These are phyloP conservation scores for Latrodectus geometricus DNA, from an alignment of 1,140 invertebrate genomes.

Conservation along the genomic window DNA sequence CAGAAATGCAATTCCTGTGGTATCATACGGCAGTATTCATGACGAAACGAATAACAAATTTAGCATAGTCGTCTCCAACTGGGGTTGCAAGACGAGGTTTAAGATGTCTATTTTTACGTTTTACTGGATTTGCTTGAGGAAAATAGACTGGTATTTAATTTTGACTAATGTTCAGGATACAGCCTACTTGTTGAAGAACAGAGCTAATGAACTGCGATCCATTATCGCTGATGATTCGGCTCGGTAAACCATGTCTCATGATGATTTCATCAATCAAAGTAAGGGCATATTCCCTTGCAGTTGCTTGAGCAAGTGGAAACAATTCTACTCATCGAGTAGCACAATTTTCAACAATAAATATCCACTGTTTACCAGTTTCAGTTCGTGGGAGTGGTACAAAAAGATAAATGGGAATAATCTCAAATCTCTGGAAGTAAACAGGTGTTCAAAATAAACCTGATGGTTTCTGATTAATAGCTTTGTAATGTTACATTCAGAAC, in stretches of 20 bases:
- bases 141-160: neutral
- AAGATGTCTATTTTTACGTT: neutral
- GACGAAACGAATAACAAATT: no score
- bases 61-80: no score
- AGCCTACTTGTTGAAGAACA: neutral
- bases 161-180: neutral
- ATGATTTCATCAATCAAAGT: neutral
- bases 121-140: conserved; percentile 2
- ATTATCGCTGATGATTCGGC: neutral
- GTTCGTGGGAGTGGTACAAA: neutral
- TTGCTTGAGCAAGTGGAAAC: neutral
- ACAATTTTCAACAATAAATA: neutral
- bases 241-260: neutral
- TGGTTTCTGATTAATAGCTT: neutral
- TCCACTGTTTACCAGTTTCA: neutral
- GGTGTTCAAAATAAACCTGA: neutral
- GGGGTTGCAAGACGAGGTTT: neutral
- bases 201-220: neutral
- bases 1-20: no score
- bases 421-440: neutral
- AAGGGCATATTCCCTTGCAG: neutral
- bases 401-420: conserved; percentile 2
- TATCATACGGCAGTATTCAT: no score
- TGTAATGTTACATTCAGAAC: neutral
- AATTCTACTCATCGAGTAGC: conserved; percentile 3